A percentile compares a stretch with the other conserved stretches of the same genome.
Evolutionary conservation across 2,888 invertebrate genomes (phyloP).

Genomic region (Eupelmus urozonus): DNA sequence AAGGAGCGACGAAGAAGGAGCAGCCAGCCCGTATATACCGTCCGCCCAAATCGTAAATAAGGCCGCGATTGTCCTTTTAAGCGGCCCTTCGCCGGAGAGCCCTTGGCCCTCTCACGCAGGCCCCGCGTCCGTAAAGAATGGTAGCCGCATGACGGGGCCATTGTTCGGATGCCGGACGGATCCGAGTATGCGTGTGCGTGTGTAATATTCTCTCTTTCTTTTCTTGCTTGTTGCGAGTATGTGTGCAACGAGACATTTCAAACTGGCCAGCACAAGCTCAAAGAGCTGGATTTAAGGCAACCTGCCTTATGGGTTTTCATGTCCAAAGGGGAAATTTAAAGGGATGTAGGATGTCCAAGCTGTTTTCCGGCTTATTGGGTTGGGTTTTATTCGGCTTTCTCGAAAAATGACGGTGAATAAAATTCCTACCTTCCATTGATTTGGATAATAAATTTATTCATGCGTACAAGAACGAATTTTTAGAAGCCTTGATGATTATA

Average conservation of each 20-base stretch:
- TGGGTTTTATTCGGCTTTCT: neutral
- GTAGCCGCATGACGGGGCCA: conserved; percentile 73
- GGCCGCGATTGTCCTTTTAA: conserved; percentile 74
- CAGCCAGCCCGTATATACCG: conserved; percentile 52
- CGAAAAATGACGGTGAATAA: neutral
- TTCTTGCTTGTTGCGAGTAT: neutral
- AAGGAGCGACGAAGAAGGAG: neutral
- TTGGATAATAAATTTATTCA: too few species aligned
- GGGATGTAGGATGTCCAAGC: neutral
- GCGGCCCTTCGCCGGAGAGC: conserved; percentile 63
- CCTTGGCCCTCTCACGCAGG: conserved; percentile 64
- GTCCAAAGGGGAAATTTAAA: neutral
- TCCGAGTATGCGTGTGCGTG: neutral
- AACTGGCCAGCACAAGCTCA: conserved; percentile 4
- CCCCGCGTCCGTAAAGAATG: conserved; percentile 75
- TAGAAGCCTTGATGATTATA: too few species aligned
- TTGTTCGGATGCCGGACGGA: conserved; percentile 67
- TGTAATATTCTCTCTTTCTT: conserved; percentile 31
- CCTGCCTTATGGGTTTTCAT: neutral
- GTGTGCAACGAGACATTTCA: neutral
- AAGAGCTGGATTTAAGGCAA: conserved; percentile 24
- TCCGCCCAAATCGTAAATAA: conserved; percentile 73
- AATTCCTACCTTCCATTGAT: too few species aligned
- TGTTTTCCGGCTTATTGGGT: neutral
- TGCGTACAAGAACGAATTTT: too few species aligned